Conservation (phyloP, 2,797 vertebrate species). For the Sebastes hubbsi region DNA sequence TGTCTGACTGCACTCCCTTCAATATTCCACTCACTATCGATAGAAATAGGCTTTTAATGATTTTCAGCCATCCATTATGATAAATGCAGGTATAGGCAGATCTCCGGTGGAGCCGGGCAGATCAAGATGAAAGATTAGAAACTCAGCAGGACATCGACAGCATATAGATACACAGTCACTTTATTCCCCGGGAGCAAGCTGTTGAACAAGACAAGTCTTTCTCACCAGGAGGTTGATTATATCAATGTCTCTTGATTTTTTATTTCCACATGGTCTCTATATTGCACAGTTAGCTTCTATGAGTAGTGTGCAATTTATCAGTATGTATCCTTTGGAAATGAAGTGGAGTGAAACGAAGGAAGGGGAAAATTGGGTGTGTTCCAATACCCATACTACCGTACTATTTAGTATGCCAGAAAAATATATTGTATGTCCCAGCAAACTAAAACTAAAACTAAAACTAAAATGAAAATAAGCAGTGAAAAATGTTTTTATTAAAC, state of each 20-base stretch:
- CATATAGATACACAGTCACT: slow-evolving; percentile 19
- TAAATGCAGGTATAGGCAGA: slow-evolving; percentile 11
- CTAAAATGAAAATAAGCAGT: too few relatives aligned
- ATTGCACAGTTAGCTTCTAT: not conserved
- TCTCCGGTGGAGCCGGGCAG: not conserved
- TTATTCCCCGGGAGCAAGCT: slow-evolving; percentile 14
- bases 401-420: not conserved
- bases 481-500: too few relatives aligned
- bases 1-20: not conserved
- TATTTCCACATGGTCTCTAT: slow-evolving; percentile 11
- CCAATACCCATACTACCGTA: not conserved
- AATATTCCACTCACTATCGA: slow-evolving; percentile 11
- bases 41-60: slow-evolving; percentile 28
- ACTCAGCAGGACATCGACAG: slow-evolving; percentile 30
- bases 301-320: not conserved
- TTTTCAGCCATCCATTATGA: slow-evolving; percentile 9
- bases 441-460: too few relatives aligned
- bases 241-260: slow-evolving; percentile 15
- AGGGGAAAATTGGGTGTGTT: not conserved
- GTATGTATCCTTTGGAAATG: not conserved
- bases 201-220: slow-evolving; percentile 15
- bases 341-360: not conserved
- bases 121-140: slow-evolving; percentile 42
- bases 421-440: not conserved
- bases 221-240: slow-evolving; percentile 49